phyloP scores from a whole-genome alignment of 1,140 invertebrate genomes.

The Drosophila rufa region DNA sequence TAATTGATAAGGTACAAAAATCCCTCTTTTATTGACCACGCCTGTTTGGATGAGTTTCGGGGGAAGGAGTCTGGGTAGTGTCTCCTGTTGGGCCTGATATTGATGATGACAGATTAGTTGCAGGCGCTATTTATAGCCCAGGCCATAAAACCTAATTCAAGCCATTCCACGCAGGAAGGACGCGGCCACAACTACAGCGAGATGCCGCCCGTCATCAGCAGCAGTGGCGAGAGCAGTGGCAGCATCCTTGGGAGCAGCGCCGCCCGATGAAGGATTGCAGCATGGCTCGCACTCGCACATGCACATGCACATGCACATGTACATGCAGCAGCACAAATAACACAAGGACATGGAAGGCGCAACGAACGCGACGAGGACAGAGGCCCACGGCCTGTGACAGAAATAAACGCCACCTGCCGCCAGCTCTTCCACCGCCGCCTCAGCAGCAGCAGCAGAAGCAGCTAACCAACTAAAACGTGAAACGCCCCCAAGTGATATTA shows the following conservation, averaged over 20 bases:
- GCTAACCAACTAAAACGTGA: slow-evolving; percentile 56
- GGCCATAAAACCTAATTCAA: slow-evolving; percentile 61
- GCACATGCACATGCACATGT: slow-evolving; percentile 18
- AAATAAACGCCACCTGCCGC: slow-evolving; percentile 55
- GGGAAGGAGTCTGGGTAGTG: not conserved
- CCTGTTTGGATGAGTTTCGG: not conserved
- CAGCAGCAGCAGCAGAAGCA: not conserved
- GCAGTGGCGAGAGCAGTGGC: slow-evolving; percentile 37
- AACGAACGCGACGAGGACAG: slow-evolving; percentile 67
- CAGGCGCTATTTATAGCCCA: slow-evolving; percentile 58
- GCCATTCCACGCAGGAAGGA: slow-evolving; percentile 60
- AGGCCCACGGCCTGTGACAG: slow-evolving; percentile 55
- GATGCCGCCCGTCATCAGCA: slow-evolving; percentile 53
- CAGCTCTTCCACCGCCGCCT: slow-evolving; percentile 29
- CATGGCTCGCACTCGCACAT: slow-evolving; percentile 46
- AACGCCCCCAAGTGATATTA: slow-evolving; percentile 58
- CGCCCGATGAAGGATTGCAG: slow-evolving; percentile 58
- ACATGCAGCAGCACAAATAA: slow-evolving; percentile 68
- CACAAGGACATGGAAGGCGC: slow-evolving; percentile 76
- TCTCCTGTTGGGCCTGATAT: slow-evolving; percentile 9
- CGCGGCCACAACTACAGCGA: slow-evolving; percentile 39
- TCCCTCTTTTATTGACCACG: slow-evolving; percentile 1
- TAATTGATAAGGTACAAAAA: not conserved
- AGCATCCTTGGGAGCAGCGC: slow-evolving; percentile 11
- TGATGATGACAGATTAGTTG: slow-evolving; percentile 71